These are phyloP conservation scores for Fistularia commersonii DNA, from an alignment of 2,797 vertebrate species.

Conservation along the genomic window DNA sequence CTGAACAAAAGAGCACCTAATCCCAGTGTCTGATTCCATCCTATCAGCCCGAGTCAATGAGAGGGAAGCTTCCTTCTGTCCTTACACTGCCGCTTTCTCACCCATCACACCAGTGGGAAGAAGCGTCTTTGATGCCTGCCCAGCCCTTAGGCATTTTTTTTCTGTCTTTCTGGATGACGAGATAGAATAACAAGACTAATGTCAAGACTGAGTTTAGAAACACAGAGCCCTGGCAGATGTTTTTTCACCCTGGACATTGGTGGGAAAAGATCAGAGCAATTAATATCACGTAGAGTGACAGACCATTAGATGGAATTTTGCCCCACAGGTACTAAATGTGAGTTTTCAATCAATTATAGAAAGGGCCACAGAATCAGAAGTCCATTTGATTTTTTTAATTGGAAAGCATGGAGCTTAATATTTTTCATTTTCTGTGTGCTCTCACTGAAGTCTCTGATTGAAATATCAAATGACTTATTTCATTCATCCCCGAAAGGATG, in stretches of 20 bases:
- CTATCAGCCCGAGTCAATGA: conserved; percentile 77
- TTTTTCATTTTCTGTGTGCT: conserved; percentile 6
- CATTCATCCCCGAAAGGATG: conserved; percentile 3
- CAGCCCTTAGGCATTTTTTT: conserved; percentile 76
- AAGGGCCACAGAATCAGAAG: conserved; percentile 10
- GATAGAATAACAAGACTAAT: conserved; percentile 80
- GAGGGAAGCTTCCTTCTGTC: conserved; percentile 78
- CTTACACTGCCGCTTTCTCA: conserved; percentile 69
- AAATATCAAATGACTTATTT: conserved; percentile 26
- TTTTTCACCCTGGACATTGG: conserved; percentile 67
- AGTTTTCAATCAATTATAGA: conserved; percentile 31
- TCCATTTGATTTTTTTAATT: conserved; percentile 27
- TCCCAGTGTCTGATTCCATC: conserved; percentile 83
- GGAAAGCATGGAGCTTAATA: conserved; percentile 18
- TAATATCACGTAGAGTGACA: conserved; percentile 52
- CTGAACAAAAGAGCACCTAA: conserved; percentile 77
- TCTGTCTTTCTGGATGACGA: conserved; percentile 74
- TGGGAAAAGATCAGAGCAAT: conserved; percentile 73
- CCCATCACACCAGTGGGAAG: conserved; percentile 67
- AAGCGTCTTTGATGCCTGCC: conserved; percentile 77
- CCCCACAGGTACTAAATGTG: conserved; percentile 37
- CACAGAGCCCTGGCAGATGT: conserved; percentile 71
- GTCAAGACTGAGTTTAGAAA: conserved; percentile 77
- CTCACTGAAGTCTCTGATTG: conserved; percentile 15
- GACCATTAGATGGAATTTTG: conserved; percentile 48